Base-by-base conservation (phyloP, 1,140 invertebrate species). In the Drosophila arawakana region DNA sequence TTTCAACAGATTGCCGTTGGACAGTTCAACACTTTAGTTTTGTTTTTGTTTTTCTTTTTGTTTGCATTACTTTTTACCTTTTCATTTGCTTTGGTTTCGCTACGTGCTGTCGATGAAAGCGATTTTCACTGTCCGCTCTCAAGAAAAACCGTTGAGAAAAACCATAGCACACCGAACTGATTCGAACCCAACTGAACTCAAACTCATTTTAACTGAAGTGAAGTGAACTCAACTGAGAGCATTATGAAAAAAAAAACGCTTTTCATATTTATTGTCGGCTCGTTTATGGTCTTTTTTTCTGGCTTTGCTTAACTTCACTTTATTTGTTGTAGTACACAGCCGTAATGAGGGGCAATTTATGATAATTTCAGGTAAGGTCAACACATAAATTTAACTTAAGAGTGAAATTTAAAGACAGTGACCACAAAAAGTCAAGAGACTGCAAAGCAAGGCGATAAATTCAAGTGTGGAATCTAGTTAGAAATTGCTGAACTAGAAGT, bases 301-400 rank as follows among this genome's bases (percentile, higher is more conserved):
- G 8, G 13, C 52, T 34, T 44, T 76, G 46, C 18, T 54, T 63
- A 35, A 25, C 37, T 35, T 71, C 54, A 50, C 35, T 71, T 75
- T 75, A 75, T 70, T 75, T 75, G 65, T 57, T 61, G 47, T 63
- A 41, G 47, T 63, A 41, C 46, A 62, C 35, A 21, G 58, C 46
- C 55, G 70, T 89, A 86, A 86, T 86, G 83, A 86, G 80, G 76
- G 75, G 83, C 83, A 88, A 88, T 88, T 88, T 88, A 89, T 88
- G 70, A 78, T 88, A 78, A 89, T 88, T 89, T 80, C 72, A 85
- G 76, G 68, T 86, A 69, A 78, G 83, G 84, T 86, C 80, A 44
- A 46, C 80, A 75, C 84, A 88, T 88, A 88, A 88, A 88, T 89
- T 82, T 47, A 58, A 55, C 73, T 75, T 89, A 88, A 83, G 73